phyloP scores from a whole-genome alignment of 2,888 invertebrate genomes.

The Ophion ellenae region DNA sequence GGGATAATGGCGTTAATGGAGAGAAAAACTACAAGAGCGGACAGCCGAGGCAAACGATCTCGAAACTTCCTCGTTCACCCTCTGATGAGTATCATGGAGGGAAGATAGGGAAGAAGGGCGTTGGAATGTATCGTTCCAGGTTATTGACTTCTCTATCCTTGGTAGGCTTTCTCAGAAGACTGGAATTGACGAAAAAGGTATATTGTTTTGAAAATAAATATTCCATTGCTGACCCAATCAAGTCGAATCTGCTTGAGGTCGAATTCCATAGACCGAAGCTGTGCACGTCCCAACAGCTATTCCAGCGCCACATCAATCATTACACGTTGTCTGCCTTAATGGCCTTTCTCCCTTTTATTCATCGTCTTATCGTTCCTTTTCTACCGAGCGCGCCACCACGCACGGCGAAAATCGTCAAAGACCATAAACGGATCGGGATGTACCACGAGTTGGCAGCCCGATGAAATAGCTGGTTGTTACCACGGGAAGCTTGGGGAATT shows the following conservation, averaged over 20 bases:
- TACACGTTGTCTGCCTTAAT: not conserved
- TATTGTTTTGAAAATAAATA: not conserved
- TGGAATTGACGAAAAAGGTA: not conserved
- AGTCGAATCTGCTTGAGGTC: not conserved
- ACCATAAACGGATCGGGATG: constrained; percentile 32
- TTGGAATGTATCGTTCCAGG: constrained; percentile 22
- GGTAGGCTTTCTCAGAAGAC: not conserved
- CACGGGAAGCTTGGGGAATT: constrained; percentile 76
- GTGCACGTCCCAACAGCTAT: not conserved
- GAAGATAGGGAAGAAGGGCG: not conserved
- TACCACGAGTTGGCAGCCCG: constrained; percentile 47
- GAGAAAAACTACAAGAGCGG: not conserved
- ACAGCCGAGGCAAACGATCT: not conserved
- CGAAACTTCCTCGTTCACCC: constrained; percentile 2
- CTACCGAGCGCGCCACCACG: constrained; percentile 38
- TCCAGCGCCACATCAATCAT: not conserved
- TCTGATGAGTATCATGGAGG: not conserved
- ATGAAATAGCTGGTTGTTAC: constrained; percentile 65
- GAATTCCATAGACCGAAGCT: not conserved
- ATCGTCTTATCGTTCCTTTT: not conserved
- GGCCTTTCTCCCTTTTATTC: constrained; percentile 7
- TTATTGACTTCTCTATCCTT: not conserved
- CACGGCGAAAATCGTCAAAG: constrained; percentile 56
- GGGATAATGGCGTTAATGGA: constrained; percentile 10
- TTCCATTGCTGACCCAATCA: not conserved